Base-by-base conservation (phyloP, 2,797 vertebrate genomes). In the Enteromius treurensis region DNA sequence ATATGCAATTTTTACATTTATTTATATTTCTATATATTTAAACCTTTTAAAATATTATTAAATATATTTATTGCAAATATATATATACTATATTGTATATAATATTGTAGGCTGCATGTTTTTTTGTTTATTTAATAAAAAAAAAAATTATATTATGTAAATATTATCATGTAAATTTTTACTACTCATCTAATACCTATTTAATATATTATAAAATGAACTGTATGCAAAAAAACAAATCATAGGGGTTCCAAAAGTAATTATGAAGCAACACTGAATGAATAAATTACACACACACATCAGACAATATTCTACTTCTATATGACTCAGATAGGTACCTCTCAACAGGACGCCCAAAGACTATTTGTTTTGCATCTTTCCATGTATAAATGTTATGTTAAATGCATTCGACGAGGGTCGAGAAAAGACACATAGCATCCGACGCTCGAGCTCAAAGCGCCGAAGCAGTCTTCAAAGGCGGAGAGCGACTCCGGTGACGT, bases 381-480 rank as follows among this genome's bases (percentile, higher is more conserved):
- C 1, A 15, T 21, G 1, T 6, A 32, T 32, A 32, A 21, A 34
- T 13, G 17, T 34, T 7, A 4, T 53, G 71, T 3, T 74, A 1
- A 6, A 14, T 34, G 3, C 47, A 32, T 29, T 21, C 6, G 69
- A 71, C 29, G 9, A 29, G 45, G 15, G 23, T 17, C 23, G 13
- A 70, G 68, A 29, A 70, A 8, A 29, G 13, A 14, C 42, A 45
- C n/a, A 1, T 21, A 21, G 40, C 6, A 67, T 42, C 13, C 42
- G 68, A 26, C 4, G 11, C 73, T 37, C 21, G 19, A 75, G 49
- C 17, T 75, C 71, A 14, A 51, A 32, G 69, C 19, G 26, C 45
- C 15, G 49, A 3, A 5, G 11, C 70, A 21, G 5, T 49, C 76
- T 79, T 79, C 84, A 86, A 86, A 86, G 84, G 51, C 6, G 21